phyloP scores from a whole-genome alignment of 2,113 vertebrate species.

The Camelus bactrianus region DNA sequence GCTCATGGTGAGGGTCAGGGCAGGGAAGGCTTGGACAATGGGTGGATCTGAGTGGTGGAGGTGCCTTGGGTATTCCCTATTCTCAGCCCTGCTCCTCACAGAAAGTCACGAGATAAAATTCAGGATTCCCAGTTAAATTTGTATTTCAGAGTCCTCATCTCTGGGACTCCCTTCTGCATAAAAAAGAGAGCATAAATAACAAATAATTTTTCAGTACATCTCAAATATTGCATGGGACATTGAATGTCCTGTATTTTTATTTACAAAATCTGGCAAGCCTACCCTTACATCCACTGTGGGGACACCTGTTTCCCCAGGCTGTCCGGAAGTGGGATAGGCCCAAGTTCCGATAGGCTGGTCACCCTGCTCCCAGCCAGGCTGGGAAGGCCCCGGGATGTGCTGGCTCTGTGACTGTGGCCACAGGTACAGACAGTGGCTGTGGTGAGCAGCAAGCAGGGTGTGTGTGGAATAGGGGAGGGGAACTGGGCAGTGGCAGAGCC shows the following conservation, averaged over 20 bases:
- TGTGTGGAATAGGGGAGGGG: slow-evolving; percentile 56
- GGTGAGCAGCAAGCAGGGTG: slow-evolving; percentile 29
- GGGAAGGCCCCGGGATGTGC: background rate
- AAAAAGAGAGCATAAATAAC: background rate
- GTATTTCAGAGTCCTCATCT: background rate
- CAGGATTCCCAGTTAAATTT: background rate
- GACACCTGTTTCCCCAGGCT: background rate
- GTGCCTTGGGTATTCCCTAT: background rate
- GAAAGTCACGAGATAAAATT: background rate
- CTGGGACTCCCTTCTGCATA: background rate
- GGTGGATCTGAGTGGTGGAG: background rate
- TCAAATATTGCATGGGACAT: background rate
- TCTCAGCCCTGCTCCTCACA: background rate
- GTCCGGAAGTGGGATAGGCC: background rate
- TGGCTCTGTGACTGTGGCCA: background rate
- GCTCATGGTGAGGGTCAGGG: fast-evolving
- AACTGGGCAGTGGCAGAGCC: slow-evolving; percentile 35
- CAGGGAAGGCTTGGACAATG: background rate
- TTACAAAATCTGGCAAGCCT: background rate
- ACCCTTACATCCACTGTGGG: background rate
- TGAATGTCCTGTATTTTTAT: slow-evolving; percentile 21
- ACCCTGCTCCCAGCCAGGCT: background rate
- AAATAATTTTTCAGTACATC: background rate
- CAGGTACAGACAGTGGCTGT: background rate
- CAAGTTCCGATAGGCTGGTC: background rate